Conservation (phyloP, 1,140 invertebrate genomes). For the Panulirus ornatus region DNA sequence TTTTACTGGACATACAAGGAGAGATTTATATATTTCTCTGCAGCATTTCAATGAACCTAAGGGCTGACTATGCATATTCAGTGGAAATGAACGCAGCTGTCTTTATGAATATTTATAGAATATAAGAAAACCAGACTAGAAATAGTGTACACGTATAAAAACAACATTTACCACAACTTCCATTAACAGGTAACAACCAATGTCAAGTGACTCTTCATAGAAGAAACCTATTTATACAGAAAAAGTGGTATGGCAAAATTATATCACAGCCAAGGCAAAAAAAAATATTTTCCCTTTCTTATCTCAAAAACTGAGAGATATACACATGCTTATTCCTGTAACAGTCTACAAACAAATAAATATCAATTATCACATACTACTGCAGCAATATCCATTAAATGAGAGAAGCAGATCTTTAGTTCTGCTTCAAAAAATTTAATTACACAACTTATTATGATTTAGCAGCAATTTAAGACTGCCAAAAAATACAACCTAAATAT, state of each 20-base stretch:
- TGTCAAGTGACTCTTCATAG: background rate
- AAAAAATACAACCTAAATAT: background rate
- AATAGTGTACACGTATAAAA: background rate
- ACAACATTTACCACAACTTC: slow-evolving; percentile 1
- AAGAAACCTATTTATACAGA: background rate
- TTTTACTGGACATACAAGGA: background rate
- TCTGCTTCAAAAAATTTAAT: background rate
- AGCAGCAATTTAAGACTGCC: background rate
- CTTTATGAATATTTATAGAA: no score
- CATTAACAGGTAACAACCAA: background rate
- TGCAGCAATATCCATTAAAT: background rate
- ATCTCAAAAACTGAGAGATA: background rate
- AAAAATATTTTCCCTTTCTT: background rate
- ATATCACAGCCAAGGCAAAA: slow-evolving; percentile 13
- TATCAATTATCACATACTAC: background rate
- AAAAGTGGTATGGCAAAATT: background rate
- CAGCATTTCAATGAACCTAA: background rate
- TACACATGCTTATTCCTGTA: background rate
- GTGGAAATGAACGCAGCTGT: background rate
- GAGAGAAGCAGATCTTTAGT: background rate
- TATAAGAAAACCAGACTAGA: background rate
- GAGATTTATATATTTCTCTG: background rate
- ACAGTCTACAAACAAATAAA: background rate
- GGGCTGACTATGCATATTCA: background rate
- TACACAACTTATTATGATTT: background rate